These are phyloP conservation scores for Syndactyla subalaris DNA, from an alignment of 2,797 vertebrate species.

Conservation along the genomic window DNA sequence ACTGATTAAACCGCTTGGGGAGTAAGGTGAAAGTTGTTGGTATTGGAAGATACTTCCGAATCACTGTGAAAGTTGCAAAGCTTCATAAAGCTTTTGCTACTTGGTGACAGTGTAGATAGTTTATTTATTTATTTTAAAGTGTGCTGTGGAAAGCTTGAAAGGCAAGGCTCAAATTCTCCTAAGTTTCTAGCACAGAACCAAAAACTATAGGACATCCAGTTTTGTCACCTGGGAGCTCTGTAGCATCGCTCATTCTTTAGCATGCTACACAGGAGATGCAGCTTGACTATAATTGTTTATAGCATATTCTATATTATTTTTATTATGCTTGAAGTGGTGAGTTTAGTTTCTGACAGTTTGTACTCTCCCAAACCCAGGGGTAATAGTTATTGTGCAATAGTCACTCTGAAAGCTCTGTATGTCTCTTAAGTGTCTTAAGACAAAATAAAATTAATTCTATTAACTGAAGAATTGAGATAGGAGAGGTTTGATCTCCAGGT, in stretches of 20 bases:
- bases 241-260: fast-evolving
- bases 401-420: not conserved
- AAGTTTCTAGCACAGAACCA: not conserved
- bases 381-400: not conserved
- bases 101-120: not conserved
- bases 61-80: not conserved
- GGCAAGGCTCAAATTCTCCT: not conserved
- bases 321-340: not conserved
- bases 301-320: fast-evolving
- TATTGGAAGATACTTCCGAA: not conserved
- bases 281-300: not conserved
- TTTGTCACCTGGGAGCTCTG: not conserved
- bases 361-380: fast-evolving
- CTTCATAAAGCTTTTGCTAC: not conserved
- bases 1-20: not conserved
- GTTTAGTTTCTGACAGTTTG: not conserved
- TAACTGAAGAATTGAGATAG: not conserved
- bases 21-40: not conserved
- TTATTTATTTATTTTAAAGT: not conserved
- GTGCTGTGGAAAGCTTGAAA: not conserved
- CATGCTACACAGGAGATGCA: not conserved
- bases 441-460: not conserved
- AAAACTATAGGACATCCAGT: not conserved
- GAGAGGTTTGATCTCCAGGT: not conserved
- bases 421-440: not conserved